Base-by-base conservation (phyloP, 2,113 vertebrate genomes). In the Phodopus roborovskii region DNA sequence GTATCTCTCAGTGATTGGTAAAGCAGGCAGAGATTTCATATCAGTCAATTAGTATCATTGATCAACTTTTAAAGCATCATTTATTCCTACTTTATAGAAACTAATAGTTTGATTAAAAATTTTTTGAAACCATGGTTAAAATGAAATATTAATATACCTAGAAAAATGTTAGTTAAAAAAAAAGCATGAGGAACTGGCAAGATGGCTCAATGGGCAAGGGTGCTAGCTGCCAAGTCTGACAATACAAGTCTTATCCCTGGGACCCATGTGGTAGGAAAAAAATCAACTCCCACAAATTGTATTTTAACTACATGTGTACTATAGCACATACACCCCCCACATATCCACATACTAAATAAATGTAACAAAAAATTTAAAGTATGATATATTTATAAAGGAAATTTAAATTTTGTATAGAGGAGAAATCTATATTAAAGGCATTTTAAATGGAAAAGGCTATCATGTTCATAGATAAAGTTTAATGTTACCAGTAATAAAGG, bases 121-220 rank as follows among this genome's bases (percentile, higher is more conserved):
- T 20, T 71, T 58, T 24, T 85, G 85, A 88, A 89, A 50, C 1
- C 16, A 74, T 92, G 45, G 71, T 58, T 70, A 39, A 48, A 92
- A 30, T 83, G 83, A 56, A 83, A 82, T 92, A 83, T 36, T 50
- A 66, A 70, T 70, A 86, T 53, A 12, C 42, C 19, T 60, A 90
- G 75, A 56, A 93, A 87, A 95, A 82, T 71, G 7, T 91, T 74
- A 73, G 9, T 79, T n/a, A n/a, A n/a, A 50, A 97, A 73, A 93
- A 60, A 50, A 68, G 26, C 42, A 50, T 7, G 30, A 86, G 64
- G 62, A 64, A 11, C 62, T 86, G 62, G 45, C 19, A 48, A 58
- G 62, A 50, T 85, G 39, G 10, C 10, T 85, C 28, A 85, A 62
- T 50, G 28, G 17, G 30, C 66, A 50, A 33, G 36, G 24, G 6